Percentiles rank a stretch among this genome's conserved stretches.
phyloP scores from a whole-genome alignment of 1,140 invertebrate species.

The Ceratina calcarata region DNA sequence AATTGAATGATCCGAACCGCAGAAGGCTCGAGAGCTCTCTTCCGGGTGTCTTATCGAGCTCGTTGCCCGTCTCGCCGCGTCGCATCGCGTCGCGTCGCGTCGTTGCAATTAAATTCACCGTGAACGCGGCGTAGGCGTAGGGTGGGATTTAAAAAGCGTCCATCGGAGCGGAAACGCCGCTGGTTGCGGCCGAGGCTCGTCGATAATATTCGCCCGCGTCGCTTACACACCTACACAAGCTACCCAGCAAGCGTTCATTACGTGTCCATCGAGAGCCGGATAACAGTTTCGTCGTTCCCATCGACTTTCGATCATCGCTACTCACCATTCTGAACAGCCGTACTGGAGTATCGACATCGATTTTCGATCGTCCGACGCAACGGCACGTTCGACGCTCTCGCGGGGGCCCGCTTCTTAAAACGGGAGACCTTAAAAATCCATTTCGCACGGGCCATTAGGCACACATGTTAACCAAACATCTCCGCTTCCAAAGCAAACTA shows the following conservation, averaged over 20 bases:
- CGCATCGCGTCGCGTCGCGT: not conserved
- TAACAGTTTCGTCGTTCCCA: slow-evolving; percentile 33
- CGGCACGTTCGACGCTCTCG: not conserved
- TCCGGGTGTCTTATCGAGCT: not conserved
- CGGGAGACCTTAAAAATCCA: slow-evolving; percentile 68
- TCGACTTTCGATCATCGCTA: slow-evolving; percentile 48
- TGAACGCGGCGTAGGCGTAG: not conserved
- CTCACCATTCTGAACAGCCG: not conserved
- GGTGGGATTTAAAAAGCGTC: slow-evolving; percentile 14
- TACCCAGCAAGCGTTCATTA: slow-evolving; percentile 26
- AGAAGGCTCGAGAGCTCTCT: not conserved
- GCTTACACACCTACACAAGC: not conserved
- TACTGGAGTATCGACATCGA: slow-evolving; percentile 20
- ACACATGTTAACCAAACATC: slow-evolving; percentile 73
- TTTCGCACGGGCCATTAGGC: slow-evolving; percentile 72
- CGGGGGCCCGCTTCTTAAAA: slow-evolving; percentile 45
- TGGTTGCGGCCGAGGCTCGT: not conserved
- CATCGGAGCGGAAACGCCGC: not conserved
- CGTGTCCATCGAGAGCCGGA: slow-evolving; percentile 16
- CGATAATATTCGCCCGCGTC: slow-evolving; percentile 18
- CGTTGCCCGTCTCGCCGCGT: not conserved
- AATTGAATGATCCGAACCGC: not conserved
- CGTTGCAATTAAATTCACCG: slow-evolving; percentile 28
- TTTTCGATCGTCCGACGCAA: slow-evolving; percentile 51
- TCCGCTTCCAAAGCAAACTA: slow-evolving; percentile 68